A percentile compares a stretch with the other conserved stretches of the same genome.
phyloP scores from a whole-genome alignment of 1,140 invertebrate species.

The Tetramorium parvispinum region DNA sequence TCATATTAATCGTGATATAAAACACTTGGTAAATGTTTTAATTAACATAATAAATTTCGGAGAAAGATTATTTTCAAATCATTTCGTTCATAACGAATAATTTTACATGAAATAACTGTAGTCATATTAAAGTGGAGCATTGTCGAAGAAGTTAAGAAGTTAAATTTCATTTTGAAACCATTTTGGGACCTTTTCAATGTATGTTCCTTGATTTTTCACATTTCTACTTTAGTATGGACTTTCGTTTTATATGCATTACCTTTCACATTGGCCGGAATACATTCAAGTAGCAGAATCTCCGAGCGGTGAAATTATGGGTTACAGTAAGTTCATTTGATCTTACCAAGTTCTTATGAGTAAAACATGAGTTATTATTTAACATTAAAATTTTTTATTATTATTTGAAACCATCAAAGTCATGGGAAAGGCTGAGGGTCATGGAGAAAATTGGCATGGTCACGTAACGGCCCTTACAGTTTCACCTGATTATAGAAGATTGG shows the following conservation, averaged over 20 bases:
- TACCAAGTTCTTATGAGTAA: neutral
- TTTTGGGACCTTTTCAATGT: too few species aligned
- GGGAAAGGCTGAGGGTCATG: conserved; percentile 98
- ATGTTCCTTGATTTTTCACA: conserved; percentile 38
- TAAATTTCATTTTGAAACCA: neutral
- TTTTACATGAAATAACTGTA: neutral
- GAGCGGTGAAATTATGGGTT: conserved; percentile 98
- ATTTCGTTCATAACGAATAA: neutral
- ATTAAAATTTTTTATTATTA: neutral
- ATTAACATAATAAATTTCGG: neutral
- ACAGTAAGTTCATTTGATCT: conserved; percentile 91
- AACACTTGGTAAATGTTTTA: neutral
- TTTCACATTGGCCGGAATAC: conserved; percentile 99
- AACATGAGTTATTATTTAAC: neutral
- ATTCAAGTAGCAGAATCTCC: conserved; percentile 98
- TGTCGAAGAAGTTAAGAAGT: neutral
- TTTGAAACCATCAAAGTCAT: conserved; percentile 91
- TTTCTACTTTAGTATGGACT: conserved; percentile 92
- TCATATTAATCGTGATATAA: neutral
- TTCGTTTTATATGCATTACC: conserved; percentile 98
- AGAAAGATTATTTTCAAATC: neutral
- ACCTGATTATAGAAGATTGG: conserved; percentile 95
- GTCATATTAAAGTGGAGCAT: neutral
- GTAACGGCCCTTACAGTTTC: conserved; percentile 99
- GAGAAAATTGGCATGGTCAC: conserved; percentile 99